Conservation (phyloP, 2,113 vertebrate genomes). For the Cathartes aura region DNA sequence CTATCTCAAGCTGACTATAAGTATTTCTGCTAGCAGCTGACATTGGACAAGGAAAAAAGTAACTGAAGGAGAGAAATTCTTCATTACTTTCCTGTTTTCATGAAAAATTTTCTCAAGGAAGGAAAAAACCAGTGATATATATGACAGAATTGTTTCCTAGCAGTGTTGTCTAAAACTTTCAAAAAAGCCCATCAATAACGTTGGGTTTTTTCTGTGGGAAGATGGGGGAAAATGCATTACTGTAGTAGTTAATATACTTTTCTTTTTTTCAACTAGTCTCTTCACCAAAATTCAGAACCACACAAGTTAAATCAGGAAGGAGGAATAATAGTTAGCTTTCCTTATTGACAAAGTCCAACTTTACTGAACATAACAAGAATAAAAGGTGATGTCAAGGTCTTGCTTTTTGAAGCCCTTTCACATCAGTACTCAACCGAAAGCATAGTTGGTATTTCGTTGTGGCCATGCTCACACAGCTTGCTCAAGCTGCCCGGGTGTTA, state of each 20-base stretch:
- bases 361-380: background rate
- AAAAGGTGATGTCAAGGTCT: background rate
- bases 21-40: background rate
- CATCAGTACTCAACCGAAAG: background rate
- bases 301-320: background rate
- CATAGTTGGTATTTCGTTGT: background rate
- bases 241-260: background rate
- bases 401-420: background rate
- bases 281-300: background rate
- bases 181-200: background rate
- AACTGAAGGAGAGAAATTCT: background rate
- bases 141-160: background rate
- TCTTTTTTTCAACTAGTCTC: background rate
- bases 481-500: background rate
- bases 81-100: background rate
- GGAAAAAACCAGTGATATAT: background rate
- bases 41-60: background rate
- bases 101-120: background rate
- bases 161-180: background rate
- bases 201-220: background rate
- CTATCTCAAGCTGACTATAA: background rate
- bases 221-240: background rate
- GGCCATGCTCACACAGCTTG: background rate
- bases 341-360: background rate
- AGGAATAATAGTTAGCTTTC: background rate